Evolutionary conservation across 2,113 vertebrate species (phyloP).

Genomic region (Phalacrocorax aristotelis): DNA sequence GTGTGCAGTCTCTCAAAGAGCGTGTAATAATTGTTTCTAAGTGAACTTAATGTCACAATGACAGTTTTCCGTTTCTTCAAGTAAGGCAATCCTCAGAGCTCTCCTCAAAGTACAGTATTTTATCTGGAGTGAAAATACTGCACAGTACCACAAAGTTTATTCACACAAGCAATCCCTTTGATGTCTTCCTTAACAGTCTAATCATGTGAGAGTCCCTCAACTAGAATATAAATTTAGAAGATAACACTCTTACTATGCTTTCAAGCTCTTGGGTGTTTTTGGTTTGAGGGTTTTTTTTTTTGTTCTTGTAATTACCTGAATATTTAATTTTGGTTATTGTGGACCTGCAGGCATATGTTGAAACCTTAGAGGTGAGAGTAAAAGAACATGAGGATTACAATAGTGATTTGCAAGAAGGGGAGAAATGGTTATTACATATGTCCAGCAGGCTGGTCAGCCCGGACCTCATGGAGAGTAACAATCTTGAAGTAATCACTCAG

Average conservation of each 20-base stretch:
- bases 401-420: conserved; percentile 89
- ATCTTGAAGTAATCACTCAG: conserved; percentile 89
- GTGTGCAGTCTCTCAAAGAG: background rate
- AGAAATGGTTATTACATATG: conserved; percentile 96
- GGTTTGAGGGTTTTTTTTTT: background rate
- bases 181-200: background rate
- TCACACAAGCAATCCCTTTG: background rate
- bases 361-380: conserved; percentile 82
- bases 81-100: background rate
- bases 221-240: background rate
- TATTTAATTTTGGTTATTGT: background rate
- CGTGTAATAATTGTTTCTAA: background rate
- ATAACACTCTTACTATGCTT: background rate
- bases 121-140: background rate
- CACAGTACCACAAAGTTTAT: background rate
- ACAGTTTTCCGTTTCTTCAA: background rate
- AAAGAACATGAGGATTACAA: conserved; percentile 93
- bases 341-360: conserved; percentile 76
- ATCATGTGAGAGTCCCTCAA: background rate
- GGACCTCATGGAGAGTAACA: conserved; percentile 82
- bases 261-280: background rate
- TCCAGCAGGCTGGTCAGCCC: conserved; percentile 90
- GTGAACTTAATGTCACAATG: background rate
- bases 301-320: background rate
- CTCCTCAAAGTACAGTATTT: background rate